Evolutionary conservation across 2,113 vertebrate genomes (phyloP).

Genomic region (Alaudala cheleensis): DNA sequence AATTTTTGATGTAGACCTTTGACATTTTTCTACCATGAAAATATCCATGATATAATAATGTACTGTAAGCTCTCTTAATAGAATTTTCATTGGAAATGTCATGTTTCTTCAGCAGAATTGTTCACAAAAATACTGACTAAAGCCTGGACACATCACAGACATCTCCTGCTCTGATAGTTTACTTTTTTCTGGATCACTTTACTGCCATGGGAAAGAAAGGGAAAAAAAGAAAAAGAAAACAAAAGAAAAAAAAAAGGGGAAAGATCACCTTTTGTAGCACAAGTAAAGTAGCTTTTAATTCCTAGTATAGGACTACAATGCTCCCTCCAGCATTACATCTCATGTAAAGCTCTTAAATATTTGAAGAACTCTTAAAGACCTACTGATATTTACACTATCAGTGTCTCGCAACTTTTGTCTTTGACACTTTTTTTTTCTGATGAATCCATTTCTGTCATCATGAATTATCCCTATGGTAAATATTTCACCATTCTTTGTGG

Average conservation of each 20-base stretch:
- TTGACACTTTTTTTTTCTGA: neutral
- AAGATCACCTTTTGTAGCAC: neutral
- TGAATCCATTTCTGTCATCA: neutral
- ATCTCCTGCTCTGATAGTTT: neutral
- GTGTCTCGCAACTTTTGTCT: neutral
- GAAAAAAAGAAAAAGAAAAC: rapidly evolving
- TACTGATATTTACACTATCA: neutral
- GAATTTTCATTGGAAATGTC: neutral
- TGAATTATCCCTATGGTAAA: neutral
- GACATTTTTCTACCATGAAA: neutral
- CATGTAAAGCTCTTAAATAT: neutral
- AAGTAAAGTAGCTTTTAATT: neutral
- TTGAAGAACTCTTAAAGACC: neutral
- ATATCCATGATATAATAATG: neutral
- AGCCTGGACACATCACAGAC: neutral
- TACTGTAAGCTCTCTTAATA: neutral
- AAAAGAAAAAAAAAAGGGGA: rapidly evolving
- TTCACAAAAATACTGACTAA: neutral
- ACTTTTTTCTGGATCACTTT: neutral
- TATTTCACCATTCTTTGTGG: neutral
- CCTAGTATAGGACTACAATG: neutral
- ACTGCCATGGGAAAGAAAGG: neutral
- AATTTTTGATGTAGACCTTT: neutral
- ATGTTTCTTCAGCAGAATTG: neutral
- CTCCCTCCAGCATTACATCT: neutral